Conservation (phyloP, 2,797 vertebrate species). For the Miichthys miiuy region DNA sequence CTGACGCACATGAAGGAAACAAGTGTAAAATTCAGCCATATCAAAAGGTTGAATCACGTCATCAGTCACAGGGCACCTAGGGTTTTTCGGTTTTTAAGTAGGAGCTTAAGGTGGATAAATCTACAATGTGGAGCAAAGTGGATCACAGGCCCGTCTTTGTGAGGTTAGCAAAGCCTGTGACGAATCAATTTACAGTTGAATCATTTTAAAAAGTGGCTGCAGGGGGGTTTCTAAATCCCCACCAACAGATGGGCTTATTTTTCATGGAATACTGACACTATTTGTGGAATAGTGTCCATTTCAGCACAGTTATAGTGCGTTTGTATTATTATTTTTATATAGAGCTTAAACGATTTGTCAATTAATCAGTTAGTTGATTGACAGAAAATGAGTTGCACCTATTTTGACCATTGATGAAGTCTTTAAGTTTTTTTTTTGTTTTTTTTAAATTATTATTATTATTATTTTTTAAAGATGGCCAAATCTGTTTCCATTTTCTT, state of each 20-base stretch:
- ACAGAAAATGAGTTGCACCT: neutral
- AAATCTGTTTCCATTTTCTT: neutral
- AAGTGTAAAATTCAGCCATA: slow-evolving; percentile 29
- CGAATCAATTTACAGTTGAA: slow-evolving; percentile 66
- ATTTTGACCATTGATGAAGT: neutral
- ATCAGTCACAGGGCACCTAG: slow-evolving; percentile 39
- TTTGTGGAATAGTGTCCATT: slow-evolving; percentile 35
- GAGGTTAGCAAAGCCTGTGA: slow-evolving; percentile 57
- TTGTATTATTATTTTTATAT: slow-evolving; percentile 1
- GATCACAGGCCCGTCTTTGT: slow-evolving; percentile 66
- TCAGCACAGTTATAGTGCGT: neutral
- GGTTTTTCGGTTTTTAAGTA: slow-evolving; percentile 50
- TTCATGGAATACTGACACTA: slow-evolving; percentile 54
- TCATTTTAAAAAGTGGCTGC: slow-evolving; percentile 60
- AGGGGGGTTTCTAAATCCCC: slow-evolving; percentile 60
- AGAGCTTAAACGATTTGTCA: neutral
- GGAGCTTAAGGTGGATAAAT: slow-evolving; percentile 67
- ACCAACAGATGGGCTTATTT: slow-evolving; percentile 65
- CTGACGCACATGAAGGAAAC: slow-evolving; percentile 22
- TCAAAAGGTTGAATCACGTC: slow-evolving; percentile 29
- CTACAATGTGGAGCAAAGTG: slow-evolving; percentile 59
- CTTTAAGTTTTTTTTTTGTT: neutral
- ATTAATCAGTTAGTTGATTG: neutral
- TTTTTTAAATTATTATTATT: too few relatives aligned
- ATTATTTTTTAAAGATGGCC: neutral